These are phyloP conservation scores for Nephrotoma guestfalica DNA, from an alignment of 2,888 invertebrate genomes.

Conservation along the genomic window DNA sequence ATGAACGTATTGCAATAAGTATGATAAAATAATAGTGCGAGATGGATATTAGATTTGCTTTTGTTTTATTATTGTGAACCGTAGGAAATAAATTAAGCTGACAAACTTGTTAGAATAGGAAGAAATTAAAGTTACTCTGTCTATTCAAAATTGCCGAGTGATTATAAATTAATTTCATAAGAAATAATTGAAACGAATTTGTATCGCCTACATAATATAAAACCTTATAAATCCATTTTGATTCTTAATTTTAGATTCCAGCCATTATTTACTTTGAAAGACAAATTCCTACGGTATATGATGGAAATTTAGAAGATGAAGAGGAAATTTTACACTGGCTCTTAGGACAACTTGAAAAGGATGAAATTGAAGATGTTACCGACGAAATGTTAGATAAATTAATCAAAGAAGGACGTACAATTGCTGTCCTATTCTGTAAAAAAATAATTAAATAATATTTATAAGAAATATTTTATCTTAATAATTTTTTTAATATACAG, in stretches of 20 bases:
- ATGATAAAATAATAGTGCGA: no score
- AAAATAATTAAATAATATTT: neutral
- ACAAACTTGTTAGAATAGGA: no score
- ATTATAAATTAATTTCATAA: no score
- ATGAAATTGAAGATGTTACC: constrained; percentile 89
- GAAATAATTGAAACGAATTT: neutral
- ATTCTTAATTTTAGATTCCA: constrained; percentile 37
- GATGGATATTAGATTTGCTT: no score
- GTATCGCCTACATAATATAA: neutral
- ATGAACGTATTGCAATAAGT: no score
- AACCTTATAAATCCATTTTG: neutral
- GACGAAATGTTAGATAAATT: constrained; percentile 87
- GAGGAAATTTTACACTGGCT: constrained; percentile 82
- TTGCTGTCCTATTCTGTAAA: constrained; percentile 83
- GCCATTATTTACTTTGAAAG: constrained; percentile 88
- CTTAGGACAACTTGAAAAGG: constrained; percentile 72
- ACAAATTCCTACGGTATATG: constrained; percentile 82
- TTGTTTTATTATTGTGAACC: no score
- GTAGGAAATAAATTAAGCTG: no score
- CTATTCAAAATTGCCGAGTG: no score
- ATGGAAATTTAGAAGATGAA: constrained; percentile 81
- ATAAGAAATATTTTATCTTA: neutral
- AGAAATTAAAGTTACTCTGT: no score
- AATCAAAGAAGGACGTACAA: constrained; percentile 73
- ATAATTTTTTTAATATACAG: constrained; percentile 33